Base-by-base conservation (phyloP, 2,888 invertebrate genomes). In the Timandra comae region DNA sequence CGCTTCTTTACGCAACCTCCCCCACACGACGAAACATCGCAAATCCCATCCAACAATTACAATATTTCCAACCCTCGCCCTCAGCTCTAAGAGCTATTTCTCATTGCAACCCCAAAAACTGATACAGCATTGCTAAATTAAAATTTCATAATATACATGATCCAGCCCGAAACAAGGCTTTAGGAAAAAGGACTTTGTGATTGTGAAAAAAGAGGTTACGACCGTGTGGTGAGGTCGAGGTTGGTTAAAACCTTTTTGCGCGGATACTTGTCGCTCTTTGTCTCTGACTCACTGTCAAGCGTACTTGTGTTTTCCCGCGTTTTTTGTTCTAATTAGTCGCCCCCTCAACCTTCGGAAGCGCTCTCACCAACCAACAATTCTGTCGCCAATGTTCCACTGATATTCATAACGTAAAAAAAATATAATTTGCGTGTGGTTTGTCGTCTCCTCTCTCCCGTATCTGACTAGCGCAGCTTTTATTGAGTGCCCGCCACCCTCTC, bases 261-360 rank as follows among this genome's bases (percentile, higher is more conserved):
- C 42, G 57, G 57, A 54, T 63, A 60, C 59, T 60, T 56, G 56
- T 53, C 56, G 71, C 67, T 72, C 82, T 84, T 84, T 84, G 82
- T 84, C 78, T 82, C 78, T 78, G 78, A 67, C 73, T 81, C 78
- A 71, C 77, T 81, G 81, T 82, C 80, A 81, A 84, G 84, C 76
- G 63, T 80, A 75, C 84, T 84, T 78, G 69, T 81, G 78, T 81
- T 78, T 79, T 80, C 79, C 80, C 82, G 81, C 81, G 78, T 80
- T 84, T 82, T 84, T 84, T 84, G 84, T 82, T 82, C 78, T 82
- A 84, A 84, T 84, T 84, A 82, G 82, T 80, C 81, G 67, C 65
- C 69, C 79, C 72, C 67, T 74, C 76, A 68, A 73, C 65, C 63
- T 66, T 63, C 54, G 54, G 58, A 33, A 22, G 24, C 40, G 51